Evolutionary conservation across 2,113 vertebrate species (phyloP), one percentile per base, ranked within the genome.

Genomic region (Saiga tatarica): DNA sequence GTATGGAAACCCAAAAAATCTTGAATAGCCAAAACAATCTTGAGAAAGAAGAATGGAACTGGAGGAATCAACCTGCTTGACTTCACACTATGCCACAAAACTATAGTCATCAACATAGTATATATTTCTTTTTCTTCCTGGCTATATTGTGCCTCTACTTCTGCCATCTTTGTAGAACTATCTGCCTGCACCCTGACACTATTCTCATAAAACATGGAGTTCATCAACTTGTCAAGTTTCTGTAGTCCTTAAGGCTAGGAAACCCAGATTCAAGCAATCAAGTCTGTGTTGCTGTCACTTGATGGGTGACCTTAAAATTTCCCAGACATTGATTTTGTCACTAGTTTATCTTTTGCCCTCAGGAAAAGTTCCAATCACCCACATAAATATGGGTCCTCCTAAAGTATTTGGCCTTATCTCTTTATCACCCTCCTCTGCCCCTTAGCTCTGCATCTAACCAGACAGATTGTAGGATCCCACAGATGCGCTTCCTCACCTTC

Each of bases 351-450:
- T 87, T 95, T 86, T 45, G 26, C 15, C 30, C 42, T 53, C n/a
- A 30, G 53, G 21, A 39, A 81, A 79, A 85, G 28, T 17, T 82
- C 62, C 59, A 78, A 91, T 11, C 16, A 89, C 52, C 0, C 16
- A 62, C 1, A 81, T 47, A 53, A 11, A 5, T 60, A 16, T 92
- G 42, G 21, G 64, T 71, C 33, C 86, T 52, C 39, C 36, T 45
- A 36, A 11, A 36, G n/a, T 55, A 71, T 71, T 39, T 39, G 81
- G 33, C 50, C n/a, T 64, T 50, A 3, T 81, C 42, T 79, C 28
- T 64, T 81, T 45, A 0, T 7, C 26, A 3, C 2, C 12, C 4
- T 74, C 0, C 15, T 87, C 30, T 28, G 7, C 39, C 42, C 6
- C 39, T 87, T 59, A 33, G 33, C 17, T 52, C 28, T 53, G 14